A percentile compares a stretch with the other conserved stretches of the same genome.
Conservation (phyloP, 2,888 invertebrate genomes). For the Drosophila phalerata region DNA sequence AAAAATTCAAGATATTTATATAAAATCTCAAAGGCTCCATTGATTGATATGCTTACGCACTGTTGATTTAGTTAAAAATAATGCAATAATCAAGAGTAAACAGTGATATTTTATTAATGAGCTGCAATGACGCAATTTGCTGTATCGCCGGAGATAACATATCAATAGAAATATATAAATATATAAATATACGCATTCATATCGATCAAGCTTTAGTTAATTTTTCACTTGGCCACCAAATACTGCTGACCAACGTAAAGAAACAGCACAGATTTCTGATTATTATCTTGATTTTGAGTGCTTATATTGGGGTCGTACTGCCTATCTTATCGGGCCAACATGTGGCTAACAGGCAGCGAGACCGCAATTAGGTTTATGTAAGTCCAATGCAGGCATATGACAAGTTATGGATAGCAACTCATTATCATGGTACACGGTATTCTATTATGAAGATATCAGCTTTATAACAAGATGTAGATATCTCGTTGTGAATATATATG, state of each 20-base stretch:
- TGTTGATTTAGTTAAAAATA: constrained; percentile 22
- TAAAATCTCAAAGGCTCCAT: background rate
- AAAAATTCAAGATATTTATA: background rate
- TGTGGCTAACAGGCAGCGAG: constrained; percentile 32
- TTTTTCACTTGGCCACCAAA: constrained; percentile 23
- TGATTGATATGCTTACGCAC: constrained; percentile 2
- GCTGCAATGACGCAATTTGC: constrained; percentile 61
- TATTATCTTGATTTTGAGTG: constrained; percentile 50
- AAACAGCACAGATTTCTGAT: constrained; percentile 62
- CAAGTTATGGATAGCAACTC: constrained; percentile 15
- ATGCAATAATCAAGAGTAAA: constrained; percentile 38
- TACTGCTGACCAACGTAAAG: constrained; percentile 52
- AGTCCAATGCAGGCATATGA: constrained; percentile 39
- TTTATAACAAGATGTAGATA: constrained; percentile 1
- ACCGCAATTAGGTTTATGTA: constrained; percentile 49
- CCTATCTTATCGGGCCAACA: constrained; percentile 58
- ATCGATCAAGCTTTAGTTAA: constrained; percentile 57
- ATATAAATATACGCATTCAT: constrained; percentile 18
- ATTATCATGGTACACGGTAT: background rate
- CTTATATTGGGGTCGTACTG: constrained; percentile 18
- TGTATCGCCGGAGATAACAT: constrained; percentile 49
- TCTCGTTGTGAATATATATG: background rate
- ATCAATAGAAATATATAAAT: constrained; percentile 32
- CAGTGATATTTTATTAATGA: constrained; percentile 35
- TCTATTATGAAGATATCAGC: constrained; percentile 1